Conservation (phyloP, 2,888 invertebrate species). For the Ophion ventricosus region DNA sequence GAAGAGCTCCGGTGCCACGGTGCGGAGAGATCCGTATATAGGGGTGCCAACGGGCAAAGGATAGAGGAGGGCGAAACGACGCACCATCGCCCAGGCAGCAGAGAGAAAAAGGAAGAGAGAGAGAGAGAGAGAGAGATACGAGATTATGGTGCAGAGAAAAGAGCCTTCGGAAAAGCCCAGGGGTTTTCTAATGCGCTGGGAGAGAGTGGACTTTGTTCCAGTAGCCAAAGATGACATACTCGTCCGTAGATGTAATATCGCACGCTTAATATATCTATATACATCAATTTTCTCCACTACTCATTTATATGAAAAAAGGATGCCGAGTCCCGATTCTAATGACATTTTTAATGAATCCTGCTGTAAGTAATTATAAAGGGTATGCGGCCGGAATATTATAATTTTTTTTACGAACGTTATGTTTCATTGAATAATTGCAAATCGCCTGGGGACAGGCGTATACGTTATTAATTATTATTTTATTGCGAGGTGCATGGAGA, state of each 20-base stretch:
- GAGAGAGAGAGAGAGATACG: conserved; percentile 17
- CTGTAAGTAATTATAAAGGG: too few relatives aligned
- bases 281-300: conserved; percentile 3
- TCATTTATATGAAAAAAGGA: not conserved
- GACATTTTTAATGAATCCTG: too few relatives aligned
- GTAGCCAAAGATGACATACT: conserved; percentile 53
- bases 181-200: conserved; percentile 58
- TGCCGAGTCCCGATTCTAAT: too few relatives aligned
- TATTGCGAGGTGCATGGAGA: too few relatives aligned
- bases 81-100: conserved; percentile 76
- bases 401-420: too few relatives aligned
- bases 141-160: conserved; percentile 26
- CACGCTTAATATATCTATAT: conserved; percentile 2
- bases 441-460: too few relatives aligned
- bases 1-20: conserved; percentile 66
- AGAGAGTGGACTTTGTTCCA: conserved; percentile 60
- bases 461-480: too few relatives aligned
- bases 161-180: conserved; percentile 59
- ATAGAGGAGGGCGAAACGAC: conserved; percentile 77
- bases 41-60: conserved; percentile 79
- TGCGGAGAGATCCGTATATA: conserved; percentile 77
- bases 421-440: too few relatives aligned
- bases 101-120: conserved; percentile 70
- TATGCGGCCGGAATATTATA: too few relatives aligned
- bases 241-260: conserved; percentile 23